Conservation (phyloP, 2,113 vertebrate genomes). For the Sakesphorus luctuosus region DNA sequence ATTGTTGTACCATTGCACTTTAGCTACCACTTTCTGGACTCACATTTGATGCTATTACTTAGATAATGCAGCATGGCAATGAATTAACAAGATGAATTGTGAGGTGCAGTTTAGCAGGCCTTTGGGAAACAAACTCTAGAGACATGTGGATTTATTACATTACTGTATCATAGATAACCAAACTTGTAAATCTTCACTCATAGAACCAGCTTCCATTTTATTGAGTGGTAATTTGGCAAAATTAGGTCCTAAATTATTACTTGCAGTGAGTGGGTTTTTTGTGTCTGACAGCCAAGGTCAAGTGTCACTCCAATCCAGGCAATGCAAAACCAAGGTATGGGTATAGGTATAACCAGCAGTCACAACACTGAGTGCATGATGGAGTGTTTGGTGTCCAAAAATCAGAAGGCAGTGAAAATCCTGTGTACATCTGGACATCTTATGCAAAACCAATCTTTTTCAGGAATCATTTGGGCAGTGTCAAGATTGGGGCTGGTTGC, state of each 20-base stretch:
- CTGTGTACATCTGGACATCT: neutral
- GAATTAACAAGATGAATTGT: neutral
- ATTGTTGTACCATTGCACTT: neutral
- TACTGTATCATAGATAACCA: neutral
- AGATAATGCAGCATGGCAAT: neutral
- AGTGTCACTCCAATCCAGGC: neutral
- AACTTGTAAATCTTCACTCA: neutral
- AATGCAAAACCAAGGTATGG: neutral
- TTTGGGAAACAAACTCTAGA: neutral
- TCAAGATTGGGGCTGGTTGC: neutral
- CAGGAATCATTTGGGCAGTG: neutral
- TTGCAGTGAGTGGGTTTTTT: neutral
- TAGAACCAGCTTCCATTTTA: neutral
- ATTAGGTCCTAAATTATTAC: neutral
- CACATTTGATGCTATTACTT: neutral
- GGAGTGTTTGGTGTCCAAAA: neutral
- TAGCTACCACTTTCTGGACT: neutral
- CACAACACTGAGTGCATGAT: neutral
- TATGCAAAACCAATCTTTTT: neutral
- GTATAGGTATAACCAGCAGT: neutral
- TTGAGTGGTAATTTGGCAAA: neutral
- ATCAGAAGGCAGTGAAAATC: neutral
- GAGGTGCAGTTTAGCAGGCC: neutral
- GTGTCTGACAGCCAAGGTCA: neutral
- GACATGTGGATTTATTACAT: neutral